A percentile compares a stretch with the other conserved stretches of the same genome.
Conservation (phyloP, 2,797 vertebrate species). For the Xyrichtys novacula region DNA sequence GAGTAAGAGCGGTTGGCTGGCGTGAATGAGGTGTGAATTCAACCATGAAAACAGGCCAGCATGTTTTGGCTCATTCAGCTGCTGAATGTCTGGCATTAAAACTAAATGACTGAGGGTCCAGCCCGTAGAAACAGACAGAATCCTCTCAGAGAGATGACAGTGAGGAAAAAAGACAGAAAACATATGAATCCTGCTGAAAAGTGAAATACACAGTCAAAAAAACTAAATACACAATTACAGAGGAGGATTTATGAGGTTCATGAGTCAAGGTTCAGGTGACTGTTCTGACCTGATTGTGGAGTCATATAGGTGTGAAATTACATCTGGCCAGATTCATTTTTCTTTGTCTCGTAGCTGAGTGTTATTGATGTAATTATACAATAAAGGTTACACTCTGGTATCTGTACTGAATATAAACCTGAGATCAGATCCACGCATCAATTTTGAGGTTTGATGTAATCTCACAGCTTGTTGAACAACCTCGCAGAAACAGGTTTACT, state of each 20-base stretch:
- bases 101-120: constrained; percentile 13
- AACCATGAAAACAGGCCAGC: constrained; percentile 18
- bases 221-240: not conserved
- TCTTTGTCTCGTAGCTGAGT: too few species aligned
- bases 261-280: too few species aligned
- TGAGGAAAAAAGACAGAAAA: not conserved
- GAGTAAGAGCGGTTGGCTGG: constrained; percentile 2
- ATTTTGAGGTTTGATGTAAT: too few species aligned
- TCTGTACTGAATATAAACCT: too few species aligned
- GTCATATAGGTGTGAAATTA: too few species aligned
- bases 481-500: not conserved
- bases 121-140: constrained; percentile 14
- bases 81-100: constrained; percentile 31
- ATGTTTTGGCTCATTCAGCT: constrained; percentile 13
- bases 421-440: too few species aligned
- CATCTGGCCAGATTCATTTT: too few species aligned
- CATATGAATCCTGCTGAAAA: too few species aligned
- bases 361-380: too few species aligned
- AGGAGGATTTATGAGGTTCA: too few species aligned
- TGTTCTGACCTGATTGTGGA: too few species aligned
- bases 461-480: not conserved
- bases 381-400: too few species aligned
- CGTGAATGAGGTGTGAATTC: not conserved
- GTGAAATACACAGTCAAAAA: not conserved
- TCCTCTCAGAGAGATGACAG: constrained; percentile 10